Conservation (phyloP, 2,797 vertebrate genomes). For the Fundulus diaphanus region DNA sequence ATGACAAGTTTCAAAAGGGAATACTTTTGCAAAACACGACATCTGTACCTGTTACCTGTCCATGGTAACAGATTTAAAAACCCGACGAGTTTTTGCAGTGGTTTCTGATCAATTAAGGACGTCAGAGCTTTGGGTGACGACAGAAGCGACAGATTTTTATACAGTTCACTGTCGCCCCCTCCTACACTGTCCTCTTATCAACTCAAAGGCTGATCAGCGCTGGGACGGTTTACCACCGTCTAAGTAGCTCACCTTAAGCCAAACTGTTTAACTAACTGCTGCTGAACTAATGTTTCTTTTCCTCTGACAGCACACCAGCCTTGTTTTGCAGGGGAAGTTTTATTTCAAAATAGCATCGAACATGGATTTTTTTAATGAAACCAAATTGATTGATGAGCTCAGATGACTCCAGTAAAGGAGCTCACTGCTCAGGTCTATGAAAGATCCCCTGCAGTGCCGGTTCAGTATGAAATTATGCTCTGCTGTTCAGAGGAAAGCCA, state of each 20-base stretch:
- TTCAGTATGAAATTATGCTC: background rate
- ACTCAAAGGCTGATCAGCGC: background rate
- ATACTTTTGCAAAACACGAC: background rate
- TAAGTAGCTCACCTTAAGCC: background rate
- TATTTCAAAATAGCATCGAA: background rate
- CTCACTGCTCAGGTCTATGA: background rate
- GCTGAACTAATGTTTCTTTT: background rate
- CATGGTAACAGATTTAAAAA: background rate
- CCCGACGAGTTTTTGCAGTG: background rate
- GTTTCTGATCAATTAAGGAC: background rate
- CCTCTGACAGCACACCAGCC: background rate
- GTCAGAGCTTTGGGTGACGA: background rate
- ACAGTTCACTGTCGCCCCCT: background rate
- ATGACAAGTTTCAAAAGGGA: background rate
- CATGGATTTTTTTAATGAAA: constrained; percentile 2
- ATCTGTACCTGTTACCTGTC: background rate
- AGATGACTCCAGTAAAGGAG: background rate
- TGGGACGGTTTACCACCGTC: background rate
- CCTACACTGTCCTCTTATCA: background rate
- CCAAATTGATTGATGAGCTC: background rate
- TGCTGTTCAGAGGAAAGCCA: constrained; percentile 14
- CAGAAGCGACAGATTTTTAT: background rate
- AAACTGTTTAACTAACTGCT: background rate
- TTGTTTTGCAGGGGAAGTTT: background rate
- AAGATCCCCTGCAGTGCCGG: background rate